Evolutionary conservation across 2,113 vertebrate species (phyloP).

Genomic region (Oreochromis tanganicae): DNA sequence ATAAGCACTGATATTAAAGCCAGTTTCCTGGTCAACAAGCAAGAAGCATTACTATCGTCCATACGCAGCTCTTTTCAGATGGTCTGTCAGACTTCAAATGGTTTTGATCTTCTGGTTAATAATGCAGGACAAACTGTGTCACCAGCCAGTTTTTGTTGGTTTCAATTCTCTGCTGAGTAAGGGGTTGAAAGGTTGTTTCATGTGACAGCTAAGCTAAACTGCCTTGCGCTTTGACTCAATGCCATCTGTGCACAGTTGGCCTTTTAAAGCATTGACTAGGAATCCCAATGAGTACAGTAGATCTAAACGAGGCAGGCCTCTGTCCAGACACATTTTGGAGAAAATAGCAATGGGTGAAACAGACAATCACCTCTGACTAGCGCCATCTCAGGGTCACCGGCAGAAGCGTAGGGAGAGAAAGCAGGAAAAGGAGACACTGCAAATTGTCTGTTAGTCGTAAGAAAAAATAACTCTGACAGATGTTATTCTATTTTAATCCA

Average conservation of each 20-base stretch:
- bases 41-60: background rate
- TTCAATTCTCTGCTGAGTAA: conserved; percentile 27
- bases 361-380: background rate
- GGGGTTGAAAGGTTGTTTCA: conserved; percentile 15
- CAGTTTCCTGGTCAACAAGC: conserved; percentile 16
- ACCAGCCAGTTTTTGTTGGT: background rate
- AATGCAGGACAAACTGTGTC: background rate
- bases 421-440: background rate
- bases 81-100: background rate
- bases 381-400: background rate
- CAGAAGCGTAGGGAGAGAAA: background rate
- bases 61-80: background rate
- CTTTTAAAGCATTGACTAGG: conserved; percentile 53
- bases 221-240: conserved; percentile 42
- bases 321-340: conserved; percentile 1
- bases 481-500: background rate
- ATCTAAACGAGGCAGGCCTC: background rate
- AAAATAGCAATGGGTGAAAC: conserved; percentile 24
- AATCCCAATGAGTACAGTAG: conserved; percentile 42
- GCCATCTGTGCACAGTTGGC: conserved; percentile 47
- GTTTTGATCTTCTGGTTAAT: background rate
- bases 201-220: conserved; percentile 23
- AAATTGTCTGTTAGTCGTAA: background rate
- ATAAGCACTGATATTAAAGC: background rate
- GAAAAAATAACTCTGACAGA: background rate